Evolutionary conservation across 2,113 vertebrate genomes (phyloP), one percentile per base, ranked within the genome.

Genomic region (Orycteropus afer): DNA sequence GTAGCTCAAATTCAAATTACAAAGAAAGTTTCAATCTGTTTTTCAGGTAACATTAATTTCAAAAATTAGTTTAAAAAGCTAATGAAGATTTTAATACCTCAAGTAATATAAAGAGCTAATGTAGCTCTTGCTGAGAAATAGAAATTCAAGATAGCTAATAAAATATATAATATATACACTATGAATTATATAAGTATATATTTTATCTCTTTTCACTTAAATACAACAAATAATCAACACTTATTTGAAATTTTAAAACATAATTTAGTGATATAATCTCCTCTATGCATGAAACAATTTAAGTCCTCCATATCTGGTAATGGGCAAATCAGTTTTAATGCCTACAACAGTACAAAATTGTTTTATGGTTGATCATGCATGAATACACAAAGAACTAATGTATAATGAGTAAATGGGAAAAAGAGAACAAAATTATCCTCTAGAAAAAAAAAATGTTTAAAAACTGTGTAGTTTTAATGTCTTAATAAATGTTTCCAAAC

Each of bases 161-260:
- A 17, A 45, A 73, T 34, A 73, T 42, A 57, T 17, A 45, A 73
- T 79, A 69, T 10, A 47, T 7, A 53, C 8, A 80, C 3, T 40
- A 53, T 34, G 55, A 18, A 63, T 65, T 93, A 45, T 49, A 18
- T 61, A 86, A 20, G 74, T 85, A 73, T 63, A 47, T 27, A 71
- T 78, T 29, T 53, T 80, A 88, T 78, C 40, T 93, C 55, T 69
- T 90, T 90, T 92, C 47, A 83, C 90, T 94, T 88, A 87, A 80
- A 47, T 29, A 63, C 49, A 94, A 88, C 29, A 86, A 74, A 90
- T 80, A 74, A 78, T 86, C 25, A 92, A 49, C 77, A 45, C 55
- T 94, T 92, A 67, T 88, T 67, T 87, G 82, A 87, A 84, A 47
- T 18, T 74, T 67, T 67, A 87, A 87, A 83, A 67, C 71, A 90